Base-by-base conservation (phyloP, 35 echinoderm and acorn worm genomes). In the Amphiura filiformis region DNA sequence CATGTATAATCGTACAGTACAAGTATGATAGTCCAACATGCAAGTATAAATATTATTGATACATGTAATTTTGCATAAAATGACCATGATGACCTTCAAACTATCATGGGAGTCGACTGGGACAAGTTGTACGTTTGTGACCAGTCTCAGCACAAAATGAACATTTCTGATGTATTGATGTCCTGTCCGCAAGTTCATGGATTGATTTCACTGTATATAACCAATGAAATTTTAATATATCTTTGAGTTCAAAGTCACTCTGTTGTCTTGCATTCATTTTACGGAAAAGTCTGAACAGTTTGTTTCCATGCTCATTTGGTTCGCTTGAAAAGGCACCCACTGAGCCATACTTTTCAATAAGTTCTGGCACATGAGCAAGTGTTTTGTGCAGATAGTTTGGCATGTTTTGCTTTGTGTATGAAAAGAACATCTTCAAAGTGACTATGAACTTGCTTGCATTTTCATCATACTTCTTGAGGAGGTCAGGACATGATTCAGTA, bases 161-260 rank as follows among this genome's bases (percentile, higher is more conserved):
- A n/a, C 61, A 70, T n/a, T 11, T n/a, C 15, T 70, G 61, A 11
- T 18, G 61, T 11, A 11, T 15, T 11, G 4, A 23, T 70, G 15
- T 70, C 26, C 26, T 30, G 15, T 70, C 26, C 4, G 26, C 15
- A 2, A 13, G 15, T 2, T 26, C 3, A 13, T 70, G 61, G 2
- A 70, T 5, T n/a, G 1, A 23, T 23, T n/a, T 70, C 9, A n/a
- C 2, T 70, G 61, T 70, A 70, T 70, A 70, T 3, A 70, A 30
- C 61, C 61, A 70, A 23, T 70, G 61, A 30, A 70, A 70, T 70
- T 70, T 70, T 70, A 70, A 70, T 18, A 70, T 70, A 23, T 70
- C 61, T 4, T 70, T 18, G 2, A 70, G 26, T 70, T 70, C 61
- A 70, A 2, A 70, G 15, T 70, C 28, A 30, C 17, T 70, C 1